Evolutionary conservation across 2,797 vertebrate genomes (phyloP).

Genomic region (Morelia viridis): DNA sequence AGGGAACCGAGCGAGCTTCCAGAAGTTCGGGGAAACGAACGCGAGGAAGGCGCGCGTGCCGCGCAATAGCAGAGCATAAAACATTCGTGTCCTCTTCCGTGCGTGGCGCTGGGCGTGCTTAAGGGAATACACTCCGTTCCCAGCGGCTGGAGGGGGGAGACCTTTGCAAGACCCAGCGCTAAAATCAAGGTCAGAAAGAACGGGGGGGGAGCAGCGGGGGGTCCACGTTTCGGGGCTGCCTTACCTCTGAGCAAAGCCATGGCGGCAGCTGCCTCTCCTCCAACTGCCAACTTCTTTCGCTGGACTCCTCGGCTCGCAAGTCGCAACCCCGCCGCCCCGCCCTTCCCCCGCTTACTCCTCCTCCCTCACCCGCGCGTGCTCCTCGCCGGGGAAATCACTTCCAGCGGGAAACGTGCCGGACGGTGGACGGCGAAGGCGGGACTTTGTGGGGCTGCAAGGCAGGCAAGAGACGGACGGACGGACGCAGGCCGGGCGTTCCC

Average conservation of each 20-base stretch:
- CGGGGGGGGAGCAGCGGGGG: background rate
- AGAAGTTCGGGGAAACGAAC: background rate
- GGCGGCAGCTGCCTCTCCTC: background rate
- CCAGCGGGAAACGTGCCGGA: background rate
- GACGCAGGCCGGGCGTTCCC: background rate
- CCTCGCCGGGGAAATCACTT: background rate
- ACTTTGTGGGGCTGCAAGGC: no score
- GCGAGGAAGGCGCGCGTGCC: background rate
- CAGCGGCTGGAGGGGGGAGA: background rate
- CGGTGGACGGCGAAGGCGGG: no score
- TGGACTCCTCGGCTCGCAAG: background rate
- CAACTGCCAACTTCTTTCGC: background rate
- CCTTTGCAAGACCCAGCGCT: no score
- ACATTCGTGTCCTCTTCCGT: background rate
- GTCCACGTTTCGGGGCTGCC: background rate
- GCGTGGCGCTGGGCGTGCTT: background rate
- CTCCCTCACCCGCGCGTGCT: background rate
- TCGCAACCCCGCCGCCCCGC: conserved; percentile 12
- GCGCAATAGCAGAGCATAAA: background rate
- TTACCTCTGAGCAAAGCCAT: conserved; percentile 72
- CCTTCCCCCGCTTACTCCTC: conserved; percentile 32
- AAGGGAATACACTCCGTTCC: background rate
- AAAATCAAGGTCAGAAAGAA: background rate
- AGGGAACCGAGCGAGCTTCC: no score
- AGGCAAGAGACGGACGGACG: background rate